Base-by-base conservation (phyloP, 2,797 vertebrate genomes). In the Tapera naevia region DNA sequence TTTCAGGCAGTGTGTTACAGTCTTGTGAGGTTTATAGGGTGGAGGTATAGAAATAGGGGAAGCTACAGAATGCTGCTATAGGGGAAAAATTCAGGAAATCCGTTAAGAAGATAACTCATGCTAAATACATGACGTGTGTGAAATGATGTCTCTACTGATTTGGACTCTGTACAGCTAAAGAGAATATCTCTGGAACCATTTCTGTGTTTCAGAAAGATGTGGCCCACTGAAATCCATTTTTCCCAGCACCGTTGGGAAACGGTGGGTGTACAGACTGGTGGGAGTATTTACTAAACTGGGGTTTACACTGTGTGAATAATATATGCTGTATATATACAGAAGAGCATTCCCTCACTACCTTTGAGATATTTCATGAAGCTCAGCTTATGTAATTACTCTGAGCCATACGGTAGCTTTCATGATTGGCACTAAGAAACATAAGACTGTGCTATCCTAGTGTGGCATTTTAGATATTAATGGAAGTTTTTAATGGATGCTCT, bases 31-130 rank as follows among this genome's bases (percentile, higher is more conserved):
- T 54, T 64, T 71, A 23, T 24, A 24, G 43, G 61, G 25, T 50
- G 11, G 13, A 0, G 0, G 5, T 13, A 10, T 17, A 37, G 58
- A 23, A 43, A 28, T 7, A 12, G 48, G 18, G 45, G 17, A 53
- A 62, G 30, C 41, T 67, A 19, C 50, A 65, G 54, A 23, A 17
- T 37, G 4, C 1, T 15, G 45, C 11, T 21, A 1, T 22, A 23
- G 24, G 35, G 35, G 7, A 9, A 4, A 2, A 1, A 17, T 53
- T 35, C 14, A 39, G 16, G 35, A 78, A 90, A 70, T 17, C n/a
- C 13, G 10, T 32, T 7, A 3, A 27, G 17, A 3, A 27, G 17
- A 9, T 18, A 61, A 5, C 10, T 17, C 7, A 64, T 39, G 43
- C 33, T 54, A 73, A 13, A 11, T 41, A 8, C 51, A 39, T 60